These are phyloP conservation scores for Pristionchus arcanus DNA, from an alignment of 2,888 invertebrate species.

Conservation along the genomic window DNA sequence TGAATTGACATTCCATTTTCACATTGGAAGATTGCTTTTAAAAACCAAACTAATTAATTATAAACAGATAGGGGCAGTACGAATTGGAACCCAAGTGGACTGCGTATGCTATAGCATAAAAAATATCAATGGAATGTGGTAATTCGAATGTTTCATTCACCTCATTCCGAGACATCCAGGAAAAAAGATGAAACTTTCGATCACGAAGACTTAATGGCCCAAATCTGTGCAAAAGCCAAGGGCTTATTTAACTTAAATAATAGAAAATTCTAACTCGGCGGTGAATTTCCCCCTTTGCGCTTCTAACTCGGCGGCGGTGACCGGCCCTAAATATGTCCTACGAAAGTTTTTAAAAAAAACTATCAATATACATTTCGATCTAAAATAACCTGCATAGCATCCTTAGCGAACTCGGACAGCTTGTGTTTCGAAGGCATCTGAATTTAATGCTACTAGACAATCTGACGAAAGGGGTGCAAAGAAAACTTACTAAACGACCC, in stretches of 20 bases:
- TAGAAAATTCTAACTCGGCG: too few species aligned
- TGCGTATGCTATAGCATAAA: background rate
- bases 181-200: too few species aligned
- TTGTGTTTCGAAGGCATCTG: background rate
- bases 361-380: background rate
- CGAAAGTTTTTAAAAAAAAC: background rate
- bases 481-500: background rate
- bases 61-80: too few species aligned
- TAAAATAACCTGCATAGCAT: background rate
- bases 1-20: background rate
- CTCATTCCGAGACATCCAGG: too few species aligned
- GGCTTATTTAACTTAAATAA: too few species aligned
- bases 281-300: too few species aligned
- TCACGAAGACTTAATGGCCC: too few species aligned
- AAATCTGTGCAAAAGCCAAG: too few species aligned
- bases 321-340: background rate
- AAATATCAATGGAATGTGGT: background rate
- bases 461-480: background rate
- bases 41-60: background rate
- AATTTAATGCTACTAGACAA: background rate
- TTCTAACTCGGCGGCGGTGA: too few species aligned
- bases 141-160: too few species aligned
- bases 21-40: background rate
- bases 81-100: background rate
- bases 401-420: conserved; percentile 15